Evolutionary conservation across 30 jellyfish, hydroid and myxozoan genomes (phyloP), one percentile per base, ranked within the genome.

Genomic region (Mastigias papua): DNA sequence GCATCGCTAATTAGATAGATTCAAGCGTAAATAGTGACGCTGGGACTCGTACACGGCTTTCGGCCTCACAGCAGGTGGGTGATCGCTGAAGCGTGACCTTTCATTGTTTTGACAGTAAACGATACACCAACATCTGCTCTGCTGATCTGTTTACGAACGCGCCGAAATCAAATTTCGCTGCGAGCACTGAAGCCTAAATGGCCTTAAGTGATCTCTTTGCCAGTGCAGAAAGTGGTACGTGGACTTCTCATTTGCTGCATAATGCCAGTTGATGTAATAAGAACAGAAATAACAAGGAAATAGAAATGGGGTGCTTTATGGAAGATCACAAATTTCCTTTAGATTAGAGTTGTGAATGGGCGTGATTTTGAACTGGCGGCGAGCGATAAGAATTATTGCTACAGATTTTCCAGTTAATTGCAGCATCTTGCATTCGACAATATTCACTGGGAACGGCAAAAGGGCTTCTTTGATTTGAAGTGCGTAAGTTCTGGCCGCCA

Each of bases 51-150:
- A 70, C 22, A 48, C 93, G 31, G 82, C 80, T 76, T 83, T 80
- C 23, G 25, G 93, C 73, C 62, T 1, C 58, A 28, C 25, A 0
- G 33, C 93, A 60, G 93, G 93, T 83, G 93, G 93, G 69, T 31
- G 72, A 3, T 29, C 78, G 70, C 49, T 70, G 34, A 83, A 7
- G 69, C 86, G 65, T 83, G 86, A 83, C 86, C 80, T 34, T 66
- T 37, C 61, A 50, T 66, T 48, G 73, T 16, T 81, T 27, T n/a
- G 22, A 20, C 25, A 33, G 91, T 81, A 81, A 81, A 81, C 91
- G 34, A 29, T 22, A 49, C 68, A 20, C 22, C 1, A 49, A 20
- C 54, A 32, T 72, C 42, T 60, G 48, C 37, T 72, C 19, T 37
- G 30, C 71, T 25, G 37, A 35, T 33, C 69, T 72, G 42, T 48